Conservation (phyloP, 2,888 invertebrate genomes). For the Phorcus lineatus region DNA sequence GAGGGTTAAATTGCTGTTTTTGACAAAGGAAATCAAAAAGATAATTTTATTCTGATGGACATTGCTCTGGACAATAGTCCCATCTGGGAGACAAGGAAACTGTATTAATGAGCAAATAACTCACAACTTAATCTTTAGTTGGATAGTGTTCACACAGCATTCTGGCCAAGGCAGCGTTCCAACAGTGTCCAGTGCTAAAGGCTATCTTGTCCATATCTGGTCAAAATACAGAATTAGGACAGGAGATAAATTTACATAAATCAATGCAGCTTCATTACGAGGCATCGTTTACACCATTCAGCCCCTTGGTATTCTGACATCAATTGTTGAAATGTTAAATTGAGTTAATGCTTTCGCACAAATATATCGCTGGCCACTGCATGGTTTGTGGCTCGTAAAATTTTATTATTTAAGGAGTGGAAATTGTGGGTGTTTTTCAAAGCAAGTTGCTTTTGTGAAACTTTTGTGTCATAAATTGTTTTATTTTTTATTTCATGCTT, state of each 20-base stretch:
- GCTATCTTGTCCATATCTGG: slow-evolving; percentile 24
- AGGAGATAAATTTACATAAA: slow-evolving; percentile 22
- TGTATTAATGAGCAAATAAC: slow-evolving; percentile 22
- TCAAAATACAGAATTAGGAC: slow-evolving; percentile 17
- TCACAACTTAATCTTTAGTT: slow-evolving; percentile 6
- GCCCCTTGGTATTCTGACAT: not conserved
- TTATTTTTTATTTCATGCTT: not conserved
- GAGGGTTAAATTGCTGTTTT: slow-evolving; percentile 3
- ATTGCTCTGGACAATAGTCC: slow-evolving; percentile 15
- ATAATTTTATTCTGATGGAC: slow-evolving; percentile 16
- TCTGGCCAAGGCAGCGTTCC: not conserved
- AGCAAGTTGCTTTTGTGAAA: not conserved
- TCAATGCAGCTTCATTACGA: slow-evolving; percentile 7
- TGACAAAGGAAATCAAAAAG: slow-evolving; percentile 25
- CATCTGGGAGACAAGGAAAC: slow-evolving; percentile 24
- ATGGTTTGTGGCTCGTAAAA: not conserved
- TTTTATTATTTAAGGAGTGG: not conserved
- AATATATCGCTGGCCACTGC: not conserved
- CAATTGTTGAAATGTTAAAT: slow-evolving; percentile 15
- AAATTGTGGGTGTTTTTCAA: not conserved
- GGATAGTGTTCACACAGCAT: not conserved
- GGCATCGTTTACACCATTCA: slow-evolving; percentile 2
- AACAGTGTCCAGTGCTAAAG: slow-evolving; percentile 11
- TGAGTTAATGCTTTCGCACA: slow-evolving; percentile 12
- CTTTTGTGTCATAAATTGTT: not conserved